Evolutionary conservation across 2,113 vertebrate genomes (phyloP), one percentile per base, ranked within the genome.

Genomic region (Saguinus imperator): DNA sequence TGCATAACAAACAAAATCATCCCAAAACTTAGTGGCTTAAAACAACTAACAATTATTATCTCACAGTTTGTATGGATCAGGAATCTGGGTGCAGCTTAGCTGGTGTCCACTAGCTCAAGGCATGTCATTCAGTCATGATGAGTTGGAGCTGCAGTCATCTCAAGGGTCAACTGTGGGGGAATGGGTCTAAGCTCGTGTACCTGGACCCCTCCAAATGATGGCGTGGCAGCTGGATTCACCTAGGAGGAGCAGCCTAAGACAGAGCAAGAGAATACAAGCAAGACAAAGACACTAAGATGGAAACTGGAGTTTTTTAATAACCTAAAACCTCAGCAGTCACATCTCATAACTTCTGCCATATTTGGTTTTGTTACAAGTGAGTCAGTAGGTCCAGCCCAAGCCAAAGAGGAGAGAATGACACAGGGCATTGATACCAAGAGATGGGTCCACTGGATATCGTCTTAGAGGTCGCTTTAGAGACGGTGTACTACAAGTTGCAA

Each of bases 1-100:
- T 94, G 48, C 75, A 87, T 89, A 82, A 92, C 50, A 79, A 94
- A 88, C 43, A 79, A 94, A 90, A 72, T 58, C 29, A 89, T 6
- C 25, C 76, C 43, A 13, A 58, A 94, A 83, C 35, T 57, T 57
- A 77, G 64, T 94, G 70, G 23, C 6, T 75, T 76, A 72, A 94
- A 72, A 77, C 18, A 82, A 76, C 12, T 37, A 68, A 64, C 20
- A 80, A 12, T 37, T 45, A 52, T 64, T 40, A 55, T 77, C 1
- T 76, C 32, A 72, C 1, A 48, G 2, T 79, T 75, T 83, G 20
- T 21, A 13, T 82, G 55, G 21, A 40, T 68, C 48, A 83, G 32
- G 14, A 43, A 76, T 64, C 3, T 32, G 68, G 61, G 68, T 68
- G 29, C 17, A 92, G 32, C 17, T 72, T 76, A 80, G 68, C 21